Conservation (phyloP, 1,140 invertebrate genomes). For the Cotesia chilonis region DNA sequence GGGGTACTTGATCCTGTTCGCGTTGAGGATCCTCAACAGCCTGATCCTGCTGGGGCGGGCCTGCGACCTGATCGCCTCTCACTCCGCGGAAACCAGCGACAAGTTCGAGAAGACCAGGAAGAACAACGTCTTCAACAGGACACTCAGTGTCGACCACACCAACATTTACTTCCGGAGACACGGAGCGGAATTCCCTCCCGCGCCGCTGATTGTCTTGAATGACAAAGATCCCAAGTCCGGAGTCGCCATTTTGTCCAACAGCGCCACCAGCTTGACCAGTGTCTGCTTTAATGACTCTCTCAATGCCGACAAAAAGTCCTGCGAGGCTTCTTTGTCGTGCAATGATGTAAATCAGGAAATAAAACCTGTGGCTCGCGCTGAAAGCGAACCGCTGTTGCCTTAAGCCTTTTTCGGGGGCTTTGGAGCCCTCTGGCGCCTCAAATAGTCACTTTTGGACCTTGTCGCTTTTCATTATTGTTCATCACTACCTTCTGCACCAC, state of each 20-base stretch:
- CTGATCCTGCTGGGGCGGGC: conserved; percentile 89
- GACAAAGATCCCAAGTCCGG: conserved; percentile 48
- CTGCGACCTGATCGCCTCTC: conserved; percentile 83
- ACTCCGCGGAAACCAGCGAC: conserved; percentile 66
- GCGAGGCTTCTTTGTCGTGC: too few relatives aligned
- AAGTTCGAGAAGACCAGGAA: conserved; percentile 48
- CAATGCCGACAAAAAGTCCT: conserved; percentile 51
- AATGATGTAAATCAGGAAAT: conserved; percentile 23
- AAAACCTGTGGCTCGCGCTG: conserved; percentile 52
- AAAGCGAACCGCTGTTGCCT: conserved; percentile 54
- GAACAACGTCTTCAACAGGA: conserved; percentile 45
- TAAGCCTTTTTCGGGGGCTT: conserved; percentile 32
- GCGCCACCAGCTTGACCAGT: conserved; percentile 85
- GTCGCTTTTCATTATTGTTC: too few relatives aligned
- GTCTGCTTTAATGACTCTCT: conserved; percentile 79
- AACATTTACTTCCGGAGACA: conserved; percentile 27
- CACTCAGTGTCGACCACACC: conserved; percentile 48
- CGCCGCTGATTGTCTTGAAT: too few relatives aligned
- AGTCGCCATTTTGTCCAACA: conserved; percentile 87
- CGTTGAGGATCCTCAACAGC: conserved; percentile 85
- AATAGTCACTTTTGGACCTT: too few relatives aligned
- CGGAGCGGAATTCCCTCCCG: too few relatives aligned
- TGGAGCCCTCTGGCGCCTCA: too few relatives aligned
- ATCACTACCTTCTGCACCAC: too few relatives aligned
- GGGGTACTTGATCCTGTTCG: conserved; percentile 82